Conservation (phyloP, 1,140 invertebrate species). For the Ephestia elutella region DNA sequence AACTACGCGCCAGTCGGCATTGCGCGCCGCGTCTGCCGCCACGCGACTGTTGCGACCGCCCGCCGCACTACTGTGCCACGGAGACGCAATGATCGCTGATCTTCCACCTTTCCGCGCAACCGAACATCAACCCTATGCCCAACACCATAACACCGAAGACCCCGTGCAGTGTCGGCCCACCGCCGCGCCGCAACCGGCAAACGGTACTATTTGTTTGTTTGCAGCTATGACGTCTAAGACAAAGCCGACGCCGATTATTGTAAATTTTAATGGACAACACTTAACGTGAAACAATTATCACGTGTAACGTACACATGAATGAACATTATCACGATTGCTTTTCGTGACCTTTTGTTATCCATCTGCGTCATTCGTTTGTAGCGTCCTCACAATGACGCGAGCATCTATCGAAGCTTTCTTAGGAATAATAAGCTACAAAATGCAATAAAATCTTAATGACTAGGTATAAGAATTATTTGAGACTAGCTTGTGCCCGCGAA, state of each 20-base stretch:
- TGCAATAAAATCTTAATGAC: neutral
- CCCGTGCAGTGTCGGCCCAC: slow-evolving; percentile 15
- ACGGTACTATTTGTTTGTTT: slow-evolving; percentile 49
- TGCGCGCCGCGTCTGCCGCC: slow-evolving; percentile 45
- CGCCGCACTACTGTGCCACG: slow-evolving; percentile 35
- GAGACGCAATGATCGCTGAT: slow-evolving; percentile 50
- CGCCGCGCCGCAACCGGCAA: slow-evolving; percentile 20
- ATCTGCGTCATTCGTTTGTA: slow-evolving; percentile 9
- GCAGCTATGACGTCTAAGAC: slow-evolving; percentile 38
- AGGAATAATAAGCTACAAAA: neutral
- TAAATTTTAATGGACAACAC: no score
- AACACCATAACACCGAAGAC: slow-evolving; percentile 25
- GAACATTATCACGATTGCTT: neutral
- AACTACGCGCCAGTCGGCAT: slow-evolving; percentile 59
- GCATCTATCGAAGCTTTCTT: neutral
- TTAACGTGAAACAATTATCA: no score
- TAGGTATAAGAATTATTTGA: neutral
- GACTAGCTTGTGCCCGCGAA: no score
- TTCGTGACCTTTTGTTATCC: slow-evolving; percentile 14
- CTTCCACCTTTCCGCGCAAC: slow-evolving; percentile 38
- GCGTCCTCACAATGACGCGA: neutral
- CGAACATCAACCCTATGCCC: slow-evolving; percentile 38
- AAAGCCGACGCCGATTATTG: neutral
- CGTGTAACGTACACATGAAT: no score
- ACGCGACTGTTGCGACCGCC: slow-evolving; percentile 35